These are phyloP conservation scores for Haemorhous mexicanus DNA, from an alignment of 2,113 vertebrate species.

Conservation along the genomic window DNA sequence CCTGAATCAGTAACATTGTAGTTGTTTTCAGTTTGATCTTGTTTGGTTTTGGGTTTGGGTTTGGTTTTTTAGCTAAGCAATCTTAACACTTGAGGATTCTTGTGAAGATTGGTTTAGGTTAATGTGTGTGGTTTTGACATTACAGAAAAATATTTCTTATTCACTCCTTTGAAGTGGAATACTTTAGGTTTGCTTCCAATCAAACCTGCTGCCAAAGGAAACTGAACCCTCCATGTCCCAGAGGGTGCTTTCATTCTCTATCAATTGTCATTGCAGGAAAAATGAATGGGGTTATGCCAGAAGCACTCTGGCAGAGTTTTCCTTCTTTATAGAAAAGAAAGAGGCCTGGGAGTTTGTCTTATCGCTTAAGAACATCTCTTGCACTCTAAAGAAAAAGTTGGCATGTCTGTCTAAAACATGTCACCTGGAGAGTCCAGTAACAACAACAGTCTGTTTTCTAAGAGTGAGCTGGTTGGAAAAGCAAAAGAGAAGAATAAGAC, in stretches of 20 bases:
- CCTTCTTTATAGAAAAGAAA: constrained; percentile 5
- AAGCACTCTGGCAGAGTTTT: constrained; percentile 5
- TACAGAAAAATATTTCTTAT: neutral
- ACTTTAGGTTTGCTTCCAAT: neutral
- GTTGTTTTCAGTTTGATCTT: neutral
- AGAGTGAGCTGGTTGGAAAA: neutral
- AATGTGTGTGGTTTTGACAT: neutral
- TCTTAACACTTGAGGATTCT: neutral
- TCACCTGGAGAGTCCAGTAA: constrained; percentile 5
- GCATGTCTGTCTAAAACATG: neutral
- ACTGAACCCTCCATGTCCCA: neutral
- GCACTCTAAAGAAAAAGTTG: neutral
- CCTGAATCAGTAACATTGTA: neutral
- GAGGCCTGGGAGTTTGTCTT: neutral
- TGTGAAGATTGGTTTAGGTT: neutral
- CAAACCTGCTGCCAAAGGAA: neutral
- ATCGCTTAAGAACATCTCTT: constrained; percentile 24
- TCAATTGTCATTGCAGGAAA: neutral
- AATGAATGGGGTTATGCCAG: neutral
- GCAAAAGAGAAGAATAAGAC: neutral
- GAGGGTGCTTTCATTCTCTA: neutral
- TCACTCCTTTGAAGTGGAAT: neutral
- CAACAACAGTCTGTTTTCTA: neutral
- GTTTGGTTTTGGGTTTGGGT: neutral
- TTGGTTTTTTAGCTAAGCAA: neutral